Conservation (phyloP, 1,140 invertebrate species). For the Calosoma granatense region DNA sequence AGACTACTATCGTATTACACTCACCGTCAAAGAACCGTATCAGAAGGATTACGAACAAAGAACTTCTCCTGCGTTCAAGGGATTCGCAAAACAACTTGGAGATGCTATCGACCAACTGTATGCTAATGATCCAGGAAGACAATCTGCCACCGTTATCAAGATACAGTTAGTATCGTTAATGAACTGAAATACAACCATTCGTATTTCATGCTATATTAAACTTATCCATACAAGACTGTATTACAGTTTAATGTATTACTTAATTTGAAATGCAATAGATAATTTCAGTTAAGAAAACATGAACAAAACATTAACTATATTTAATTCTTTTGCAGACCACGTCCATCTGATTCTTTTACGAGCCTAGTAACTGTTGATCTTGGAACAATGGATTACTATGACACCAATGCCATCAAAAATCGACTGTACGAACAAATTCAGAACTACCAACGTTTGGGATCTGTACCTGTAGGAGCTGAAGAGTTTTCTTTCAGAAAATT, state of each 20-base stretch:
- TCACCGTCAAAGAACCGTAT: slow-evolving; percentile 36
- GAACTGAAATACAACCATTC: too few relatives aligned
- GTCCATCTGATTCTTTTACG: slow-evolving; percentile 24
- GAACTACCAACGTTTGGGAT: slow-evolving; percentile 27
- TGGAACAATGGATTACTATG: slow-evolving; percentile 33
- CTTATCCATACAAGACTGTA: too few relatives aligned
- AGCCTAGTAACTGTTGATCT: slow-evolving; percentile 35
- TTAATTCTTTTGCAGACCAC: slow-evolving; percentile 25
- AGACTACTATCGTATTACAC: slow-evolving; percentile 33
- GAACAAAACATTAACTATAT: too few relatives aligned
- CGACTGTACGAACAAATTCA: slow-evolving; percentile 33
- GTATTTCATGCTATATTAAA: too few relatives aligned
- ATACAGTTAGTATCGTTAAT: slow-evolving; percentile 27
- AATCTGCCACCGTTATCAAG: slow-evolving; percentile 33
- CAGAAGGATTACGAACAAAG: slow-evolving; percentile 28
- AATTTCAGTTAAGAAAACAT: too few relatives aligned
- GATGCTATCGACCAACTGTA: slow-evolving; percentile 34
- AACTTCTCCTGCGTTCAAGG: slow-evolving; percentile 30
- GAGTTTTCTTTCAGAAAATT: slow-evolving; percentile 40
- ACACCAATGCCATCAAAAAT: slow-evolving; percentile 29
- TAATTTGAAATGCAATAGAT: not conserved
- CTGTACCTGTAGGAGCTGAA: slow-evolving; percentile 25
- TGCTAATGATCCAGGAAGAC: slow-evolving; percentile 30
- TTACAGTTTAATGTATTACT: not conserved
- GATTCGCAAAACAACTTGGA: slow-evolving; percentile 29